Evolutionary conservation across 2,113 vertebrate genomes (phyloP), one percentile per base, ranked within the genome.

Genomic region (Dipodomys ordii): DNA sequence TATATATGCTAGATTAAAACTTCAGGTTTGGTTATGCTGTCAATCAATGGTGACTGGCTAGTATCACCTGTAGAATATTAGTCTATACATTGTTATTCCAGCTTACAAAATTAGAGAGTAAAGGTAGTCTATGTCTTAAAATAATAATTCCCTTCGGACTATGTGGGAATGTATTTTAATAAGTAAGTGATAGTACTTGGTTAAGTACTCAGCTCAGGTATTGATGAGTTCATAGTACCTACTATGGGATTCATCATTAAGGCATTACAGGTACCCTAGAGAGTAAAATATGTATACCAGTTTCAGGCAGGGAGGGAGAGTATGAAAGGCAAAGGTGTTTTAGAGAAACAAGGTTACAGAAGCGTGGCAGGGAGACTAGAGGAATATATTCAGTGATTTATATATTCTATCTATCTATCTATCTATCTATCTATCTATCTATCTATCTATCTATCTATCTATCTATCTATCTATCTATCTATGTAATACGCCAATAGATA

Each of bases 1-100:
- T 60, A 28, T 35, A 69, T 90, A 62, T 91, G 19, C 53, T 73
- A 35, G 20, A 80, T 83, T 73, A 87, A 93, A 95, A 95, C 65
- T 85, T 94, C 15, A 83, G 64, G 46, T 78, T 89, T 86, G 44
- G 28, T 46, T 91, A 83, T 68, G 64, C 87, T 86, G 49, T 91
- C 49, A 39, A 79, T 93, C 69, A 85, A 93, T 80, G 91, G 60
- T 25, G 2, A 23, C 57, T 81, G 87, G 46, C 20, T 4, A 72
- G 18, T 32, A n/a, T 39, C 60, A 67, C 7, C 10, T 44, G 30
- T 13, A 83, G 49, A 28, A 39, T 39, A 53, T 12, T 20, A 60
- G 23, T 35, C 30, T 67, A 68, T 32, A 32, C 4, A 30, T 7
- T 76, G 20, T 39, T 83, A 6, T 3, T 35, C 2, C 5, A 82